Evolutionary conservation across 2,113 vertebrate species (phyloP).

Genomic region (Nesogale talazaci): DNA sequence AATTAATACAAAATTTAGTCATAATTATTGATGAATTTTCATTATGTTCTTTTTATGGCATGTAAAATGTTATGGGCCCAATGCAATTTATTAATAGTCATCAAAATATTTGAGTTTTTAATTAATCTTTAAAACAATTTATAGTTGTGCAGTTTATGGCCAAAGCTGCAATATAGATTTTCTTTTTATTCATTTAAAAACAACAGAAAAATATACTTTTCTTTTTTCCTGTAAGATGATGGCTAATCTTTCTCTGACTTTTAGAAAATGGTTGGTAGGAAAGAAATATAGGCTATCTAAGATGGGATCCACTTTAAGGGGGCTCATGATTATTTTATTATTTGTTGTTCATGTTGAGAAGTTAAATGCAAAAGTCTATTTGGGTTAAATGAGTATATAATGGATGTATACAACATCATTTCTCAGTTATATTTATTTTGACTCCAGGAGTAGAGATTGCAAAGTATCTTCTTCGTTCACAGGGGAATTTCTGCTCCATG

Average conservation of each 20-base stretch:
- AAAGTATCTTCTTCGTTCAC: rapidly evolving
- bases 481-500: rapidly evolving
- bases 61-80: not conserved
- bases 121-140: slow-evolving; percentile 59
- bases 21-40: not conserved
- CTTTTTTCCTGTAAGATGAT: not conserved
- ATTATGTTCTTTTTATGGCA: slow-evolving; percentile 5
- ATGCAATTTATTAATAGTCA: slow-evolving; percentile 31
- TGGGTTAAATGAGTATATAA: not conserved
- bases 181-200: slow-evolving; percentile 46
- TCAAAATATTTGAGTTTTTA: not conserved
- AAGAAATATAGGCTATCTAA: not conserved
- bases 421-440: not conserved
- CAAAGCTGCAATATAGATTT: slow-evolving; percentile 3
- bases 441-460: not conserved
- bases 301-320: not conserved
- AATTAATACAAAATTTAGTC: not conserved
- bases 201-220: not conserved
- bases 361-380: not conserved
- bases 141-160: slow-evolving; percentile 10
- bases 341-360: not conserved
- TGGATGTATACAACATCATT: not conserved
- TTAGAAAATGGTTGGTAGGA: not conserved
- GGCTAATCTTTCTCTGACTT: not conserved
- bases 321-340: not conserved